These are phyloP conservation scores for Zophobas morio DNA, from an alignment of 1,140 invertebrate species.

Conservation along the genomic window DNA sequence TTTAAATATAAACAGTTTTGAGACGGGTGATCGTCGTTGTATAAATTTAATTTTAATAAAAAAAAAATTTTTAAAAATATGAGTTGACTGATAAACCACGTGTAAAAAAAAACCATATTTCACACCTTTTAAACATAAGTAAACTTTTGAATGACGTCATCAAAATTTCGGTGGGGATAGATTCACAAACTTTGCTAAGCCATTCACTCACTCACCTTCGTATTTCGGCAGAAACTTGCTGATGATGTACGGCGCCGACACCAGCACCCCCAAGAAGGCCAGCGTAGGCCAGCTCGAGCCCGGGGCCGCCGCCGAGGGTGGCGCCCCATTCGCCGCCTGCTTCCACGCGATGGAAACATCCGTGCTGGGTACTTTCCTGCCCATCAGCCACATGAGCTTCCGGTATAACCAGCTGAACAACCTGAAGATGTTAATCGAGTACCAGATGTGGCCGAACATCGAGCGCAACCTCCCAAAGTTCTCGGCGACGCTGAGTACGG, in stretches of 20 bases:
- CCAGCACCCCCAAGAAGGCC: slow-evolving; percentile 88
- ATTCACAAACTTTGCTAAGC: no score
- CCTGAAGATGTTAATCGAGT: slow-evolving; percentile 85
- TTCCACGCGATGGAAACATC: slow-evolving; percentile 70
- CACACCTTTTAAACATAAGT: no score
- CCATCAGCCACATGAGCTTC: slow-evolving; percentile 79
- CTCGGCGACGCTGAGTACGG: slow-evolving; percentile 95
- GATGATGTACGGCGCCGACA: slow-evolving; percentile 93
- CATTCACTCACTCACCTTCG: slow-evolving; percentile 58
- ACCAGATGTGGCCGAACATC: slow-evolving; percentile 88
- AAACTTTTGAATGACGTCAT: no score
- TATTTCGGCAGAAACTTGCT: slow-evolving; percentile 81
- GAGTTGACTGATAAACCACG: no score
- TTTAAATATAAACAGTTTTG: no score
- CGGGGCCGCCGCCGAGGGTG: slow-evolving; percentile 61
- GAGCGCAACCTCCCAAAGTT: slow-evolving; percentile 89
- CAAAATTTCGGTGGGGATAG: no score
- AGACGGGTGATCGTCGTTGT: no score
- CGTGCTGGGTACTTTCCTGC: slow-evolving; percentile 68
- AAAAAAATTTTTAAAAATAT: no score
- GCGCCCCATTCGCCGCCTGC: slow-evolving; percentile 70
- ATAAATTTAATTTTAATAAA: no score
- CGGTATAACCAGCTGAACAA: slow-evolving; percentile 85
- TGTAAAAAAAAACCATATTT: no score
- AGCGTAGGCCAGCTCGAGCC: slow-evolving; percentile 79